phyloP scores from a whole-genome alignment of 2,888 invertebrate species.

The Allophyes oxyacanthae region DNA sequence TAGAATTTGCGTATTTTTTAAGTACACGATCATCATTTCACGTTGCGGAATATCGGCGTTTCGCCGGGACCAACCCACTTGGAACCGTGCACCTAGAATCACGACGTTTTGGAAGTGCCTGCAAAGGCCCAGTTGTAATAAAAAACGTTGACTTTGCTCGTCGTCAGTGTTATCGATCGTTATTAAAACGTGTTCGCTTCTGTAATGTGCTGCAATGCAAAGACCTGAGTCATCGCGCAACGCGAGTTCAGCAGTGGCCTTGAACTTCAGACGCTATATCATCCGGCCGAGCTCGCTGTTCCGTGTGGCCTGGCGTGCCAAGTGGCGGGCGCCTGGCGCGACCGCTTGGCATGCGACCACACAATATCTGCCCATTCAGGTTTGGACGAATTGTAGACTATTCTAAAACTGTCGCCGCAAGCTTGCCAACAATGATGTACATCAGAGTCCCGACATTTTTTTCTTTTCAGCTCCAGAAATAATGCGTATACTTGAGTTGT shows the following conservation, averaged over 20 bases:
- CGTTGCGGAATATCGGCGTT: background rate
- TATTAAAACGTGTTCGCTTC: background rate
- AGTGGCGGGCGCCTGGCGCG: conserved; percentile 51
- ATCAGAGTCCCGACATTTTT: conserved; percentile 37
- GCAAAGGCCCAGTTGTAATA: too few species aligned
- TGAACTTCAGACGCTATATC: conserved; percentile 48
- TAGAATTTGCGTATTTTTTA: conserved; percentile 13
- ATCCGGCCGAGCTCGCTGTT: conserved; percentile 31
- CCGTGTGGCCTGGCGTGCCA: conserved; percentile 37
- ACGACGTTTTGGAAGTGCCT: too few species aligned
- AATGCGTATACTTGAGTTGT: conserved; percentile 7
- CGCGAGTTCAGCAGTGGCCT: conserved; percentile 25
- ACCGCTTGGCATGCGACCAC: conserved; percentile 58
- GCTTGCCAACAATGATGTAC: conserved; percentile 60
- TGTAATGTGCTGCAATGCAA: conserved; percentile 22
- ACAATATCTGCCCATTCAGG: conserved; percentile 57
- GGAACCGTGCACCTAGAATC: too few species aligned
- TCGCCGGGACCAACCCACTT: too few species aligned
- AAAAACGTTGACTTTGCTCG: too few species aligned
- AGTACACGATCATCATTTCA: conserved; percentile 1
- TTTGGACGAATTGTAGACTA: conserved; percentile 57
- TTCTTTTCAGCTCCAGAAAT: conserved; percentile 32
- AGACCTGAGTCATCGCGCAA: conserved; percentile 31
- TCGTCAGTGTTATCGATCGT: background rate
- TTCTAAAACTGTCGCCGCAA: conserved; percentile 61